Evolutionary conservation across 2,113 vertebrate species (phyloP), one percentile per base, ranked within the genome.

Genomic region (Pontoporia blainvillei): DNA sequence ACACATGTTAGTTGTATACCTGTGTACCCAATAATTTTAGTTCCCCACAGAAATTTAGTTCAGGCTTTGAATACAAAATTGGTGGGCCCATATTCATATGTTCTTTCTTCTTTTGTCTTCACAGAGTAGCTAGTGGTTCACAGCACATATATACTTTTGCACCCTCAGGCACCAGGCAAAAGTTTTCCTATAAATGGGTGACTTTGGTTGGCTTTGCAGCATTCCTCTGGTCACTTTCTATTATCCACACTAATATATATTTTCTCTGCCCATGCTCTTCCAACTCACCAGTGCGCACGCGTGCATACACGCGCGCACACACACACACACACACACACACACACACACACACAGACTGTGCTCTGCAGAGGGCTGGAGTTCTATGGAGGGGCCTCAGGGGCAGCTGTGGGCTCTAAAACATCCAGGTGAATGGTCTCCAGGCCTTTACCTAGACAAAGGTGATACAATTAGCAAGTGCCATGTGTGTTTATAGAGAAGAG

Each of bases 221-320:
- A 54, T 66, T 87, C 57, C 12, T 66, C 57, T 39, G 25, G 25
- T 82, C 23, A 59, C 39, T 21, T n/a, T 75, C 49, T 54, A 0
- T 87, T 83, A 44, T n/a, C 29, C 15, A 27, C 3, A n/a, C 4
- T 20, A 34, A n/a, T 36, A 10, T 6, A 0, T 21, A 41, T 81
- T 86, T 96, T 62, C 13, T 88, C 59, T 67, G 59, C 7, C 23
- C 41, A 5, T 14, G 6, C 39, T 84, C 9, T 8, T 83, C n/a
- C 39, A 31, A n/a, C 25, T 57, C 8, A 36, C 41, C 17, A 27
- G 39, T 23, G 52, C 0, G 49, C 5, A 1, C 5, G 5, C 0
- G 5, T 5, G 13, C 0, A 3, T 13, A 2, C 12, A 0, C 11
- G 12, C 0, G 1, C 46, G 27, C 13, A 62, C 12, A 52, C 44